phyloP scores from a whole-genome alignment of 2,113 vertebrate genomes.

The Micronisus gabar region DNA sequence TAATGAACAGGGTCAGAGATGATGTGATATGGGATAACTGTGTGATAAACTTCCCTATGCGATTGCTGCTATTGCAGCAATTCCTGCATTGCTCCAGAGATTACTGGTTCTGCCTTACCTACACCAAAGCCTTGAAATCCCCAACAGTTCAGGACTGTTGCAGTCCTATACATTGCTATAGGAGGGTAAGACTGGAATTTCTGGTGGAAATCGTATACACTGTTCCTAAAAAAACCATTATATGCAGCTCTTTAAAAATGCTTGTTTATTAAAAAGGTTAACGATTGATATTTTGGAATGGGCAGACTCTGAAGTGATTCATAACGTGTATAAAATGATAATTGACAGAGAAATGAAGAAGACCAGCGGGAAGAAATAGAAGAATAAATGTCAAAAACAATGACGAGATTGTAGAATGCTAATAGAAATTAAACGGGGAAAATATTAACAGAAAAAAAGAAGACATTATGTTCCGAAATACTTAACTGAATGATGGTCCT shows the following conservation, averaged over 20 bases:
- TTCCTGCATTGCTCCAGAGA: not conserved
- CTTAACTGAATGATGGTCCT: not conserved
- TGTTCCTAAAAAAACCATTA: not conserved
- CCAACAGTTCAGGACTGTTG: not conserved
- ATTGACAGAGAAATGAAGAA: slow-evolving; percentile 27
- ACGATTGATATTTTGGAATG: not conserved
- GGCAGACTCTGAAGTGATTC: not conserved
- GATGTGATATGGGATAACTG: not conserved
- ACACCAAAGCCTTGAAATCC: not conserved
- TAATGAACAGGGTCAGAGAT: not conserved
- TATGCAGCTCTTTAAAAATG: not conserved
- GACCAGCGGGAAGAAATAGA: not conserved
- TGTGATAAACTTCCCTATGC: not conserved
- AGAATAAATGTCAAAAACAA: slow-evolving; percentile 32
- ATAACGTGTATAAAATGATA: not conserved
- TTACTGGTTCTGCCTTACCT: not conserved
- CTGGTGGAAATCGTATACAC: not conserved
- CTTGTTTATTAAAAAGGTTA: not conserved
- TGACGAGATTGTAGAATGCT: not conserved
- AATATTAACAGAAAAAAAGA: not conserved
- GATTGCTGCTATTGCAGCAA: not conserved
- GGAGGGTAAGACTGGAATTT: not conserved
- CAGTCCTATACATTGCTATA: not conserved
- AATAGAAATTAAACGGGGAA: not conserved
- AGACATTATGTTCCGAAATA: slow-evolving; percentile 11